These are phyloP conservation scores for Alitta virens DNA, from an alignment of 2,888 invertebrate genomes.

Conservation along the genomic window DNA sequence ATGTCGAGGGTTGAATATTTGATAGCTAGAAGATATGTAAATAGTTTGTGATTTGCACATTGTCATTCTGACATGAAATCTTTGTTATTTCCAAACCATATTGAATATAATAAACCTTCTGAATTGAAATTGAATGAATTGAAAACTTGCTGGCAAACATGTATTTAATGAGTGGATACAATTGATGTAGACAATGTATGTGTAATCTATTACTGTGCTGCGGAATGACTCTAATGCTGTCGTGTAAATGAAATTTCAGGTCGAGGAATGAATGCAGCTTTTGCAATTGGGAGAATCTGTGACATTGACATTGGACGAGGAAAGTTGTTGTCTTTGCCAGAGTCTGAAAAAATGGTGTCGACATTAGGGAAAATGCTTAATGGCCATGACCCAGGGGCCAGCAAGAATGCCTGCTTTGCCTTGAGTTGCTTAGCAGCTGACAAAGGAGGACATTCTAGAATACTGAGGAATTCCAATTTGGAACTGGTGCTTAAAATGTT, in stretches of 20 bases:
- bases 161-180: too few species aligned
- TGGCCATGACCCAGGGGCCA: slow-evolving; percentile 51
- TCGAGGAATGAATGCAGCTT: slow-evolving; percentile 56
- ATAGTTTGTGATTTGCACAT: too few species aligned
- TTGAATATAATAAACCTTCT: too few species aligned
- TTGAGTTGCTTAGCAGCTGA: slow-evolving; percentile 56
- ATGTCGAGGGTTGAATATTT: too few species aligned
- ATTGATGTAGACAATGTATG: too few species aligned
- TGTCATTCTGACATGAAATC: too few species aligned
- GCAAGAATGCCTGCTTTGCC: slow-evolving; percentile 57
- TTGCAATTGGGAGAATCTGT: slow-evolving; percentile 56
- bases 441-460: slow-evolving; percentile 46
- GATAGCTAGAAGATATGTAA: too few species aligned
- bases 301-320: slow-evolving; percentile 48
- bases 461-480: slow-evolving; percentile 43
- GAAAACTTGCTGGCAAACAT: too few species aligned
- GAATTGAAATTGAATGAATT: too few species aligned
- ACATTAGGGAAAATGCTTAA: slow-evolving; percentile 52
- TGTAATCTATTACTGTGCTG: too few species aligned
- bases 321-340: slow-evolving; percentile 40
- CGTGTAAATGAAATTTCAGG: slow-evolving; percentile 38
- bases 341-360: slow-evolving; percentile 53
- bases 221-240: too few species aligned
- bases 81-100: too few species aligned
- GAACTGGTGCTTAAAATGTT: slow-evolving; percentile 48